Evolutionary conservation across 2,113 vertebrate genomes (phyloP).

Genomic region (Sinocyclocheilus anshuiensis): DNA sequence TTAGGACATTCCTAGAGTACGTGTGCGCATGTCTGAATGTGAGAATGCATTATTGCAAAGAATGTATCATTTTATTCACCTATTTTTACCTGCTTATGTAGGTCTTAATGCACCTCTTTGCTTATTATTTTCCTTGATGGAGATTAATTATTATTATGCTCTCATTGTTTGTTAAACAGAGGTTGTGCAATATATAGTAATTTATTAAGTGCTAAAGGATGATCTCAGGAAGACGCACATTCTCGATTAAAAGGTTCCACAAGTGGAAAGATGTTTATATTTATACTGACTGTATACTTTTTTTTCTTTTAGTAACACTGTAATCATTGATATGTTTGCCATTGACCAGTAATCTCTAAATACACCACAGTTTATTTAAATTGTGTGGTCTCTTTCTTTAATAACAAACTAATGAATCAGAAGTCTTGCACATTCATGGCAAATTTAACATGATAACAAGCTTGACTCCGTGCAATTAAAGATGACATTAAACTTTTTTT

Average conservation of each 20-base stretch:
- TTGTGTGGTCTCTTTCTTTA: slow-evolving; percentile 2
- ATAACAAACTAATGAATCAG: not conserved
- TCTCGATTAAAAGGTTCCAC: not conserved
- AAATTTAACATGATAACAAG: too few relatives aligned
- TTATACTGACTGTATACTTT: slow-evolving; percentile 10
- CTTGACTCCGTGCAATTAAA: too few relatives aligned
- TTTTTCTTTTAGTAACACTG: slow-evolving; percentile 10
- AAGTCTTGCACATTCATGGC: too few relatives aligned
- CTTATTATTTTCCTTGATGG: not conserved
- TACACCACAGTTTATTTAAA: not conserved
- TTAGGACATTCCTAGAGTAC: slow-evolving; percentile 24
- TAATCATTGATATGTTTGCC: slow-evolving; percentile 10
- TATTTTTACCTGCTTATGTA: not conserved
- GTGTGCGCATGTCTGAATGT: slow-evolving; percentile 17
- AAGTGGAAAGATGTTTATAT: slow-evolving; percentile 19
- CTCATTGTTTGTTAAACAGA: not conserved
- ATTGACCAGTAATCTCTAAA: slow-evolving; percentile 19
- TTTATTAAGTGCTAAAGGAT: slow-evolving; percentile 30
- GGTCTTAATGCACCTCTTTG: slow-evolving; percentile 15
- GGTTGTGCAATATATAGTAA: slow-evolving; percentile 39
- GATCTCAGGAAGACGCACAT: slow-evolving; percentile 30
- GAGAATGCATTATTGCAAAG: slow-evolving; percentile 20
- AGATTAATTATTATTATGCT: not conserved
- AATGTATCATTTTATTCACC: slow-evolving; percentile 13
- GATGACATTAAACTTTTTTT: too few relatives aligned